Evolutionary conservation across 2,888 invertebrate species (phyloP).

Genomic region (Malthinus seriepunctatus): DNA sequence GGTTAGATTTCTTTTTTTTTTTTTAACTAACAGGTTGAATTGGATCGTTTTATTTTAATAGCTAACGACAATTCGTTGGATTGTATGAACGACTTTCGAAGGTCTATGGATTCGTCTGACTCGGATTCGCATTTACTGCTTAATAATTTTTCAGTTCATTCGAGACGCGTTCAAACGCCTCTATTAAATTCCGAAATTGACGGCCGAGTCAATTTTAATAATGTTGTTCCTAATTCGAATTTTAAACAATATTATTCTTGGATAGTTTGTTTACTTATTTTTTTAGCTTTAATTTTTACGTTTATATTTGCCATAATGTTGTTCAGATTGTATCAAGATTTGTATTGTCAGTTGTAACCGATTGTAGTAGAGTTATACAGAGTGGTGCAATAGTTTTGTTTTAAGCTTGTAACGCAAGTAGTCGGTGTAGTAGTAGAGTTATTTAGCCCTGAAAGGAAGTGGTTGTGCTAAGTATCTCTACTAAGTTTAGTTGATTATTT

Average conservation of each 20-base stretch:
- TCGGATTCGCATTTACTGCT: slow-evolving; percentile 73
- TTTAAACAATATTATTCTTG: slow-evolving; percentile 48
- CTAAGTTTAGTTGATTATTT: too few species aligned
- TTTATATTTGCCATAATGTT: slow-evolving; percentile 16
- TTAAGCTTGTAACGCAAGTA: too few species aligned
- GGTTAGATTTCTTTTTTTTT: slow-evolving; percentile 32
- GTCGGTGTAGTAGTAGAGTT: too few species aligned
- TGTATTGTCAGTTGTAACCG: slow-evolving; percentile 69
- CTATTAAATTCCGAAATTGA: slow-evolving; percentile 51
- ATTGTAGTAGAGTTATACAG: slow-evolving; percentile 53
- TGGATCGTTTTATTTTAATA: slow-evolving; percentile 36
- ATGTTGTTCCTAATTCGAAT: slow-evolving; percentile 34
- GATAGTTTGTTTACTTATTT: slow-evolving; percentile 69
- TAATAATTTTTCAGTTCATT: slow-evolving; percentile 54
- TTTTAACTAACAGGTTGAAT: background rate
- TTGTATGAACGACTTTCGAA: slow-evolving; percentile 67
- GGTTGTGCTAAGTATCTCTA: too few species aligned
- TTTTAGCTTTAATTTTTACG: slow-evolving; percentile 53
- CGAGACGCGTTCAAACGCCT: slow-evolving; percentile 58
- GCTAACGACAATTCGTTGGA: slow-evolving; percentile 55
- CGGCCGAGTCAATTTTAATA: slow-evolving; percentile 48
- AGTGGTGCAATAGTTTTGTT: too few species aligned
- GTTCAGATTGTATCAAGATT: slow-evolving; percentile 7
- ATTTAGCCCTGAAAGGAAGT: too few species aligned
- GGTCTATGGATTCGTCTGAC: slow-evolving; percentile 73